Evolutionary conservation across 1,140 invertebrate species (phyloP).

Genomic region (Lucilia cuprina): DNA sequence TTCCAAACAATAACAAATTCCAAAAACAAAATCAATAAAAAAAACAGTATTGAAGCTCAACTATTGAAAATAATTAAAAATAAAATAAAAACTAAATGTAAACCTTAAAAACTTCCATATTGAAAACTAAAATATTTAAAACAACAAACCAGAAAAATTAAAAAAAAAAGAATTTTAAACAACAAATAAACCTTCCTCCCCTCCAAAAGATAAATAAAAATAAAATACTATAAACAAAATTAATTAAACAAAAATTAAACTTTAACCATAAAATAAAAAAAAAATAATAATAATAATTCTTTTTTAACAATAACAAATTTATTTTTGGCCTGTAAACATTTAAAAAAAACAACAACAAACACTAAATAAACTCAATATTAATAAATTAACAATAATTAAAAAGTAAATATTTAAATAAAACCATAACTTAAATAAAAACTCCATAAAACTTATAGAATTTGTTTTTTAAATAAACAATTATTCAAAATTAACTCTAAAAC

Average conservation of each 20-base stretch:
- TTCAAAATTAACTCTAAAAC: not conserved
- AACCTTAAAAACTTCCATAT: conserved; percentile 28
- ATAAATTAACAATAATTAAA: not conserved
- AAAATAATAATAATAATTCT: not conserved
- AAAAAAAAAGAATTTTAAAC: not conserved
- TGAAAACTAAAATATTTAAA: conserved; percentile 14
- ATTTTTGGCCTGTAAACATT: conserved; percentile 1
- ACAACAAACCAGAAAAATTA: conserved; percentile 18
- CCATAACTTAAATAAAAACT: conserved; percentile 7
- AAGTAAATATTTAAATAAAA: conserved; percentile 33
- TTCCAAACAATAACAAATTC: conserved; percentile 20
- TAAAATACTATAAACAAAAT: not conserved
- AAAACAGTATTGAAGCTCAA: conserved; percentile 33
- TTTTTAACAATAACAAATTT: not conserved
- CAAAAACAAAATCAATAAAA: not conserved
- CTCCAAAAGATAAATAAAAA: conserved; percentile 19
- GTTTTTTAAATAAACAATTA: not conserved
- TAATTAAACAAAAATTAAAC: too few relatives aligned
- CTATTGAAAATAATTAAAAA: not conserved
- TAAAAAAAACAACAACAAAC: too few relatives aligned
- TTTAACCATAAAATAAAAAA: too few relatives aligned
- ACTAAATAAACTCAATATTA: not conserved
- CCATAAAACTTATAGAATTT: conserved; percentile 20
- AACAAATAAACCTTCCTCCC: not conserved
- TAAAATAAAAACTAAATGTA: conserved; percentile 21